A percentile compares a stretch with the other conserved stretches of the same genome.
phyloP scores from a whole-genome alignment of 2,888 invertebrate genomes.

The Drosophila formosana region DNA sequence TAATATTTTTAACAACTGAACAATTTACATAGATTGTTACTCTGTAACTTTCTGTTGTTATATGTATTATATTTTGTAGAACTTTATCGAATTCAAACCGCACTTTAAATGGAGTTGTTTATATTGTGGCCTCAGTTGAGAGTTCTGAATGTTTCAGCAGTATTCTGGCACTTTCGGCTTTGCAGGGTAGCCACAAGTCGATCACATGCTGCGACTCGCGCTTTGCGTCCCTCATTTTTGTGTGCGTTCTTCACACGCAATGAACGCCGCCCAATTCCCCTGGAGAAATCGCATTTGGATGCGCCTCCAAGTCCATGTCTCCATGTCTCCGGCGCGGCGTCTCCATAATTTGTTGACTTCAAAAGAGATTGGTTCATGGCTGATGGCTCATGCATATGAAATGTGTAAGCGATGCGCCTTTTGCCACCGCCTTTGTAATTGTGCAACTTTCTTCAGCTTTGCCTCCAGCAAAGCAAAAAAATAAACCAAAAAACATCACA shows the following conservation, averaged over 20 bases:
- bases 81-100: no score
- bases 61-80: no score
- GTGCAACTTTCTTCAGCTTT: conserved; percentile 70
- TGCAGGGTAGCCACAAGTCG: conserved; percentile 7
- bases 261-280: conserved; percentile 64
- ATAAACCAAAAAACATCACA: conserved; percentile 22
- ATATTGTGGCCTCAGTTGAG: no score
- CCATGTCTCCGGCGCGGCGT: conserved; percentile 16
- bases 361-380: conserved; percentile 68
- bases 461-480: conserved; percentile 23
- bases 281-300: conserved; percentile 24
- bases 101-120: no score
- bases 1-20: no score
- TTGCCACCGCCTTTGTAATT: conserved; percentile 67
- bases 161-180: not conserved
- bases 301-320: conserved; percentile 8
- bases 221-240: not conserved
- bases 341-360: conserved; percentile 60
- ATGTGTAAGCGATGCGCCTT: conserved; percentile 55
- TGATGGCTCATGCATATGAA: conserved; percentile 66
- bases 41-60: no score
- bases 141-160: no score
- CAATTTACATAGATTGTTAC: no score
- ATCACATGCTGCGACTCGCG: not conserved
- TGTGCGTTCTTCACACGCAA: conserved; percentile 14